These are phyloP conservation scores for Delichon dasypus DNA, from an alignment of 2,797 vertebrate species.

Conservation along the genomic window DNA sequence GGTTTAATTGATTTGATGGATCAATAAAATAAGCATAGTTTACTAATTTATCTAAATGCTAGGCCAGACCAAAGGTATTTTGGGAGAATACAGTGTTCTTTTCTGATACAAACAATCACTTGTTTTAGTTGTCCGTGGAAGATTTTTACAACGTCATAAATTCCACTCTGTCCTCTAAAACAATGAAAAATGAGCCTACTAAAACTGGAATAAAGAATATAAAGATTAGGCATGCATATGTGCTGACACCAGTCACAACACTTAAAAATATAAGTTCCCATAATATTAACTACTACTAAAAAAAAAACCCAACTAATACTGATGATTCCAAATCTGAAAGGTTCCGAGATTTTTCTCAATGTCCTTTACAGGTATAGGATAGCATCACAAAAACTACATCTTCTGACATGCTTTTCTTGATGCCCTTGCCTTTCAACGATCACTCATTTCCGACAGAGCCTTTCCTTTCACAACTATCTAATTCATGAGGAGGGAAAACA, in stretches of 20 bases:
- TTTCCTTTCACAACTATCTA: background rate
- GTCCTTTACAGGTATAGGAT: background rate
- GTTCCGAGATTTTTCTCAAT: background rate
- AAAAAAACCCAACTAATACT: background rate
- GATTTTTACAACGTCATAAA: background rate
- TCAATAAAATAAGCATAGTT: background rate
- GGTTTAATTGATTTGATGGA: background rate
- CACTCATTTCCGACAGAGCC: background rate
- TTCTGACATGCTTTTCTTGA: background rate
- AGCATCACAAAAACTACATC: background rate
- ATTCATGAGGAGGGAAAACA: background rate
- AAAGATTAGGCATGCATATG: background rate
- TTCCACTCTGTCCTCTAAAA: background rate
- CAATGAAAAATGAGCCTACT: background rate
- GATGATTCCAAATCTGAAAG: background rate
- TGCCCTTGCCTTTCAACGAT: background rate
- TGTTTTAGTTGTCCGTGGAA: background rate
- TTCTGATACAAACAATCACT: background rate
- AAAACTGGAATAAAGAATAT: background rate
- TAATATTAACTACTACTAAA: background rate
- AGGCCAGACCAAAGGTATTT: background rate
- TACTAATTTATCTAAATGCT: background rate
- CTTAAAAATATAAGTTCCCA: background rate
- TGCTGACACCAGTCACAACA: background rate
- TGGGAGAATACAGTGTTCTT: background rate